Evolutionary conservation across 1,140 invertebrate species (phyloP).

Genomic region (Drosophila santomea): DNA sequence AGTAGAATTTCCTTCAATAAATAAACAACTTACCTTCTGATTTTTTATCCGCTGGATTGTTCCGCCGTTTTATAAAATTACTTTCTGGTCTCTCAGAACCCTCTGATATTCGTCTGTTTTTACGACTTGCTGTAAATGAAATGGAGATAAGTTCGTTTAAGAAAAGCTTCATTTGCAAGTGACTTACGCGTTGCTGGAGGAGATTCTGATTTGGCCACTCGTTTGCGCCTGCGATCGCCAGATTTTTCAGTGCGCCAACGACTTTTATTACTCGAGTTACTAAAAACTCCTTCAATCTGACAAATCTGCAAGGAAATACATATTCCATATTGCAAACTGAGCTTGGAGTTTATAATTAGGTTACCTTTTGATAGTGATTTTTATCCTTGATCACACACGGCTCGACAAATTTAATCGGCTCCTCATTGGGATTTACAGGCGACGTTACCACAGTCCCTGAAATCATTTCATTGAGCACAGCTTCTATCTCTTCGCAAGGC

Average conservation of each 20-base stretch:
- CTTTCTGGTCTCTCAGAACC: neutral
- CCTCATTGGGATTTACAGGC: slow-evolving; percentile 10
- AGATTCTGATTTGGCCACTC: slow-evolving; percentile 19
- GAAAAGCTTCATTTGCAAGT: no score
- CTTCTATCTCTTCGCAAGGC: slow-evolving; percentile 35
- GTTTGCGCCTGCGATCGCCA: slow-evolving; percentile 2
- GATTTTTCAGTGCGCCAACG: neutral
- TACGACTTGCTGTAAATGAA: slow-evolving; percentile 11
- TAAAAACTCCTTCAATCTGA: slow-evolving; percentile 25
- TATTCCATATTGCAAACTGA: no score
- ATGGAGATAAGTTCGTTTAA: neutral
- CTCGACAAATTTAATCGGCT: neutral
- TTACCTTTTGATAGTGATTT: slow-evolving; percentile 30
- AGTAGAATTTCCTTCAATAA: neutral
- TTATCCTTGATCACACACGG: slow-evolving; percentile 28
- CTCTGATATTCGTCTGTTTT: slow-evolving; percentile 15
- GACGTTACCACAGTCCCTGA: slow-evolving; percentile 22
- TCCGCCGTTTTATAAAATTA: neutral
- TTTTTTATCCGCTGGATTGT: neutral
- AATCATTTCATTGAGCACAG: slow-evolving; percentile 45
- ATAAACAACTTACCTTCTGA: neutral
- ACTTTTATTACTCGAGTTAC: neutral
- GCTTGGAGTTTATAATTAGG: neutral
- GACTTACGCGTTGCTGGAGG: slow-evolving; percentile 29
- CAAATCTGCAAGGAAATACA: slow-evolving; percentile 9